Evolutionary conservation across 1,140 invertebrate species (phyloP), one percentile per base, ranked within the genome.

Genomic region (Procambarus virginalis): DNA sequence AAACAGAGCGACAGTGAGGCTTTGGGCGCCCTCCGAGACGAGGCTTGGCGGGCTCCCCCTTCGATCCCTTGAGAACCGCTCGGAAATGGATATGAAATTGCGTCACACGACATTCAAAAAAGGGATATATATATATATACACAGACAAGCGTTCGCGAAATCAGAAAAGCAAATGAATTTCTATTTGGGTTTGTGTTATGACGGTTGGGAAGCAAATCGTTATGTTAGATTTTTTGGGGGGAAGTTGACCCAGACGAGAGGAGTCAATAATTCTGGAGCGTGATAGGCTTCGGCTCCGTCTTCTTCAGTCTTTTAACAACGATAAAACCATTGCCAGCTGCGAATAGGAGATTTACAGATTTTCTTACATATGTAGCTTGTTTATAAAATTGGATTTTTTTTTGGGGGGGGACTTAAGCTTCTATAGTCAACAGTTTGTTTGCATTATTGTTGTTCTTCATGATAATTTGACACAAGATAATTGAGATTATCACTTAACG

Each of bases 121-220:
- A 60, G 80, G 68, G 46, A 82, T 20, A 81, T 34, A 34, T 51
- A 82, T 20, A 81, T 34, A 34, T 51, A 82, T 46, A 82, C 80
- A 82, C 80, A 82, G 80, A 82, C 80, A 68, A 82, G 68, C 68
- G 80, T 82, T 68, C 58, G 46, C 58, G 46, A 68, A 82, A 82
- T 60, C 80, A 82, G 60, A 82, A 82, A 82, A 82, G 80, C 80
- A 60, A 82, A 82, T 82, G 80, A 82, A 82, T 82, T 82, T 82
- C 80, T 82, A 82, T 82, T 64, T 82, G 80, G 58, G 20, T 60
- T 68, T 82, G 80, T 82, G 80, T 68, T 55, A 48, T 82, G 60
- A 34, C 20, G 34, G 77, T 17, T 55, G 51, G 77, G 77, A 14
- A 79, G 45, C 77, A 64, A 64, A 46, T 46, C 77, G 48, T n/a